A percentile compares a stretch with the other conserved stretches of the same genome.
phyloP scores from a whole-genome alignment of 2,888 invertebrate species.

The Andrena praecox region DNA sequence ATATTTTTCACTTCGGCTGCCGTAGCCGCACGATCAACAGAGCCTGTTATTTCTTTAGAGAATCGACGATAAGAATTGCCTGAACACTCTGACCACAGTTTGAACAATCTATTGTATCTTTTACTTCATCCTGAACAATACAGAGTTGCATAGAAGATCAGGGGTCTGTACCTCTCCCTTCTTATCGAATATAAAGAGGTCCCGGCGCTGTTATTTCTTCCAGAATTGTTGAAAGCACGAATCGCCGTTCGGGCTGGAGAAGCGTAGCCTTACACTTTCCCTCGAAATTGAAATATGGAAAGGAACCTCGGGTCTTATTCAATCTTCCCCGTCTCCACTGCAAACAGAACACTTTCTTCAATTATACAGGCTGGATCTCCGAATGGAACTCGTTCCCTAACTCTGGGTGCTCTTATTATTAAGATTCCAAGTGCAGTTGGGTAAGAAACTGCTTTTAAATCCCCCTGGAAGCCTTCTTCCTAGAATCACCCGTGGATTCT shows the following conservation, averaged over 20 bases:
- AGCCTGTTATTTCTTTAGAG: background rate
- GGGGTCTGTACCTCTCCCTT: no score
- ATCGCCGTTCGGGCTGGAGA: background rate
- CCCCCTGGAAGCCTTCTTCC: background rate
- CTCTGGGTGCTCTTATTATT: background rate
- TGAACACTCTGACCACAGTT: background rate
- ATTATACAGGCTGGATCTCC: background rate
- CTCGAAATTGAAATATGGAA: constrained; percentile 18
- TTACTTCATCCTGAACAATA: no score
- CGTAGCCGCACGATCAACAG: background rate
- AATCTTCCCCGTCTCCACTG: constrained; percentile 18
- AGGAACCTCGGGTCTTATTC: constrained; percentile 10
- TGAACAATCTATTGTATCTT: background rate
- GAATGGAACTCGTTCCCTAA: constrained; percentile 3
- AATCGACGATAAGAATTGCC: background rate
- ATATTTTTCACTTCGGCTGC: background rate
- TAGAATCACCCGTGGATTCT: background rate
- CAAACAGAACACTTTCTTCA: constrained; percentile 21
- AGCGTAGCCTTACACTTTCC: background rate
- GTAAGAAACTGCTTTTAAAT: background rate
- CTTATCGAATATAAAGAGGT: background rate
- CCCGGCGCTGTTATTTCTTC: background rate
- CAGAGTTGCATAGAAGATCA: no score
- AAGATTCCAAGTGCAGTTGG: background rate
- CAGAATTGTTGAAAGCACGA: no score